Evolutionary conservation across 2,797 vertebrate genomes (phyloP).

Genomic region (Pogonophryne albipinna): DNA sequence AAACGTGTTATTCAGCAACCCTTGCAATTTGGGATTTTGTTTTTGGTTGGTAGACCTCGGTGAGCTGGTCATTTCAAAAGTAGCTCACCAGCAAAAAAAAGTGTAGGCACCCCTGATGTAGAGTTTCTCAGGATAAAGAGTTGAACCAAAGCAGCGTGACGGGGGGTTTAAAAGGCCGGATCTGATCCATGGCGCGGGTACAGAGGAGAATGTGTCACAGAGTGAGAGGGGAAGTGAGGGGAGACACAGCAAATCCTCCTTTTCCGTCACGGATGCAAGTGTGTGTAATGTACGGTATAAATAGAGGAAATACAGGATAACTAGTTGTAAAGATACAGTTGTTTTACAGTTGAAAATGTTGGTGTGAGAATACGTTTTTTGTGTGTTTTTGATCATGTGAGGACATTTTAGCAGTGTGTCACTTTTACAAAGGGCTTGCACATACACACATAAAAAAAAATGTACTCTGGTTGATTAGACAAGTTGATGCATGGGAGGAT

Average conservation of each 20-base stretch:
- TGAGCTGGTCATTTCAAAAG: too few species aligned
- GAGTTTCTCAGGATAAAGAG: slow-evolving; percentile 28
- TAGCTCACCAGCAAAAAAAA: too few species aligned
- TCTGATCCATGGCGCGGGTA: slow-evolving; percentile 15
- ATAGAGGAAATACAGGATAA: slow-evolving; percentile 19
- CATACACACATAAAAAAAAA: too few species aligned
- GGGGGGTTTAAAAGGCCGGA: slow-evolving; percentile 8
- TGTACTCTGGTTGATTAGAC: too few species aligned
- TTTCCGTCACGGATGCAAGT: not conserved
- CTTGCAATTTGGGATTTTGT: too few species aligned
- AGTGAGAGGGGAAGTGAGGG: slow-evolving; percentile 9
- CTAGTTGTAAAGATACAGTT: slow-evolving; percentile 24
- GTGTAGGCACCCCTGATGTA: too few species aligned
- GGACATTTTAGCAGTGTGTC: not conserved
- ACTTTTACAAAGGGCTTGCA: not conserved
- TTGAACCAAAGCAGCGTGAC: slow-evolving; percentile 18
- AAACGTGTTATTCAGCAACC: too few species aligned
- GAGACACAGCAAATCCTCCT: slow-evolving; percentile 3
- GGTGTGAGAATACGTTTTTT: not conserved
- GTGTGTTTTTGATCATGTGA: not conserved
- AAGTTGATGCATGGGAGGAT: too few species aligned
- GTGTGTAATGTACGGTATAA: not conserved
- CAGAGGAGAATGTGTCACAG: slow-evolving; percentile 12
- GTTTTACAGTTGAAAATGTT: not conserved
- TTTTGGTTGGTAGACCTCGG: too few species aligned